Conservation (phyloP, 2,888 invertebrate genomes). For the Portevinia maculata region DNA sequence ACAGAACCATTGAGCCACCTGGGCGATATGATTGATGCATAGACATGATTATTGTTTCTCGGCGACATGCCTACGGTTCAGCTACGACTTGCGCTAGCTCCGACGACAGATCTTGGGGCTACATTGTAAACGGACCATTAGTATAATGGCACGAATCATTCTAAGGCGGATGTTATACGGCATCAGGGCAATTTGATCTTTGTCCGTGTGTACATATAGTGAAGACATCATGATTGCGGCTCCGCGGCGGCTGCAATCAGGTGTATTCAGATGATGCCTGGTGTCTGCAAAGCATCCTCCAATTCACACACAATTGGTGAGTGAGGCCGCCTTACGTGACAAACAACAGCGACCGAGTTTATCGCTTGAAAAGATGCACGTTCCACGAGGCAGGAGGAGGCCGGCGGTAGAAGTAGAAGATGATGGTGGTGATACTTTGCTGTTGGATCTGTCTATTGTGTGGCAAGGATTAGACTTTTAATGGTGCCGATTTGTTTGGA, state of each 20-base stretch:
- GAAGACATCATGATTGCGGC: constrained; percentile 73
- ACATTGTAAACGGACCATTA: constrained; percentile 71
- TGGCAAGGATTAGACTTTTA: constrained; percentile 60
- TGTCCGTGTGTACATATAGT: constrained; percentile 53
- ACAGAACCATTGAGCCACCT: constrained; percentile 69
- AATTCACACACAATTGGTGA: constrained; percentile 66
- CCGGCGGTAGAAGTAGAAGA: constrained; percentile 20
- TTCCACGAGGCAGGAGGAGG: constrained; percentile 55
- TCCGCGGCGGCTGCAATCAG: constrained; percentile 50
- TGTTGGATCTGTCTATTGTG: constrained; percentile 47
- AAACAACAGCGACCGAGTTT: constrained; percentile 66
- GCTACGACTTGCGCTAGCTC: constrained; percentile 20
- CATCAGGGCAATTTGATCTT: constrained; percentile 67
- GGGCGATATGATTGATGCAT: constrained; percentile 73
- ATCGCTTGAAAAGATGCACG: constrained; percentile 71
- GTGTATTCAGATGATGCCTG: constrained; percentile 50
- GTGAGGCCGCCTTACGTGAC: constrained; percentile 62
- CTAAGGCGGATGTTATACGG: constrained; percentile 63
- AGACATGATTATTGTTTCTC: constrained; percentile 72
- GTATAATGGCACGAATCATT: constrained; percentile 70
- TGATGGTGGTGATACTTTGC: constrained; percentile 31
- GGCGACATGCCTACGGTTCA: constrained; percentile 57
- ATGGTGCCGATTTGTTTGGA: constrained; percentile 70
- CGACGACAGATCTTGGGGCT: constrained; percentile 58
- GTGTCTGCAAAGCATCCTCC: constrained; percentile 65